Evolutionary conservation across 2,113 vertebrate genomes (phyloP).

Genomic region (Microcebus murinus): DNA sequence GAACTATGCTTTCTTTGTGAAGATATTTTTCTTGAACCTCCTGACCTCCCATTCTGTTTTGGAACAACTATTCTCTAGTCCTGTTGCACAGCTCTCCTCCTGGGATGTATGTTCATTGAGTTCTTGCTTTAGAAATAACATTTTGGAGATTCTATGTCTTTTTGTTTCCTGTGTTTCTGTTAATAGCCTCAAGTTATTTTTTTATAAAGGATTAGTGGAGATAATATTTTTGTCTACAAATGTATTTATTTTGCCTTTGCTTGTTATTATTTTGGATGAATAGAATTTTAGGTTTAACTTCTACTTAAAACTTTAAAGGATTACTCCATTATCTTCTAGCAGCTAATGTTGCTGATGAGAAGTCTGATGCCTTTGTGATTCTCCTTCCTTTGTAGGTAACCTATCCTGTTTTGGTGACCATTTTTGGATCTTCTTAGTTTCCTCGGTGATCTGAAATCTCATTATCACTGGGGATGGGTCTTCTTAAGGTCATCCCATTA

Average conservation of each 20-base stretch:
- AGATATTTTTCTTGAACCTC: background rate
- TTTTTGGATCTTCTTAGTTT: background rate
- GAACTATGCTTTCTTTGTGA: slow-evolving; percentile 9
- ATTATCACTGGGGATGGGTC: background rate
- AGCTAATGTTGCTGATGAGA: background rate
- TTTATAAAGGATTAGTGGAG: background rate
- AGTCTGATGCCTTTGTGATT: background rate
- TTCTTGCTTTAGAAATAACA: background rate
- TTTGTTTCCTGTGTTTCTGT: background rate
- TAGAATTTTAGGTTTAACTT: slow-evolving; percentile 4
- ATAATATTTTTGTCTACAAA: background rate
- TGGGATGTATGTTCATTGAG: background rate
- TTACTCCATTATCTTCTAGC: background rate
- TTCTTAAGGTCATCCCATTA: background rate
- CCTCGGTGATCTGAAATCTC: background rate
- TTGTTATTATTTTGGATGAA: background rate
- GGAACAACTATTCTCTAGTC: background rate
- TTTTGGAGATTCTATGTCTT: background rate
- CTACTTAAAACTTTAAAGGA: background rate
- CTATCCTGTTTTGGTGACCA: background rate
- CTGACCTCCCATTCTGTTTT: background rate
- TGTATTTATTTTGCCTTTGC: background rate
- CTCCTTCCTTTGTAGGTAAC: background rate
- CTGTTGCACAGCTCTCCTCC: background rate
- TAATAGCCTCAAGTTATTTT: background rate